Evolutionary conservation across 2,888 invertebrate genomes (phyloP).

Genomic region (Hipparchia sbordonii): DNA sequence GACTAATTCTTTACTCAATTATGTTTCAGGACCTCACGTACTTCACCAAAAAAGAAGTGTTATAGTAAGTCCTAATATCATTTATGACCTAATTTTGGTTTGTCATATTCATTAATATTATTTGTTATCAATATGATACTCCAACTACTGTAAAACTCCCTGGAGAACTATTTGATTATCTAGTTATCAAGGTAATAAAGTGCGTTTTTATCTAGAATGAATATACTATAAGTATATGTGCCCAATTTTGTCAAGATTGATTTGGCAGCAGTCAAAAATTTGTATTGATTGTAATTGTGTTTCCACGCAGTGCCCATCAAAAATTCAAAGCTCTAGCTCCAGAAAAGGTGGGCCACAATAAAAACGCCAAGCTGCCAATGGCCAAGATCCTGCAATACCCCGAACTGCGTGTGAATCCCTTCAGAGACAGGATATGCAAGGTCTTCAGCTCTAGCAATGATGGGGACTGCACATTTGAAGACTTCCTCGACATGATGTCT

Average conservation of each 20-base stretch:
- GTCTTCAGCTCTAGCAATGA: conserved; percentile 95
- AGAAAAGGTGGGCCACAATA: conserved; percentile 94
- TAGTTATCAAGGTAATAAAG: too few species aligned
- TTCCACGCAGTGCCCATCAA: conserved; percentile 88
- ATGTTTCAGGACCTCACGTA: conserved; percentile 93
- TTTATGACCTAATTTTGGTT: too few species aligned
- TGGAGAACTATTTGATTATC: too few species aligned
- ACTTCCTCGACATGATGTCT: conserved; percentile 98
- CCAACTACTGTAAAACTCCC: too few species aligned
- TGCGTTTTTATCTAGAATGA: too few species aligned
- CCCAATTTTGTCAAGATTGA: too few species aligned
- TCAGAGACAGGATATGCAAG: conserved; percentile 94
- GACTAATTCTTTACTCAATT: conserved; percentile 22
- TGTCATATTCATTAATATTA: too few species aligned
- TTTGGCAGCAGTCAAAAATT: too few species aligned
- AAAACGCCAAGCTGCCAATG: conserved; percentile 93
- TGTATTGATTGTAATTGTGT: background rate
- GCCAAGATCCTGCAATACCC: conserved; percentile 93
- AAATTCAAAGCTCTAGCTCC: conserved; percentile 95
- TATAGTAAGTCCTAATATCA: conserved; percentile 86
- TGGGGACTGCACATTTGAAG: conserved; percentile 97
- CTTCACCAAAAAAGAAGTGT: conserved; percentile 95
- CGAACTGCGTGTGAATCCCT: conserved; percentile 94
- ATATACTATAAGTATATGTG: too few species aligned
- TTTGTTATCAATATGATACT: too few species aligned